Base-by-base conservation (phyloP, 2,113 vertebrate species). In the Xiphophorus maculatus region DNA sequence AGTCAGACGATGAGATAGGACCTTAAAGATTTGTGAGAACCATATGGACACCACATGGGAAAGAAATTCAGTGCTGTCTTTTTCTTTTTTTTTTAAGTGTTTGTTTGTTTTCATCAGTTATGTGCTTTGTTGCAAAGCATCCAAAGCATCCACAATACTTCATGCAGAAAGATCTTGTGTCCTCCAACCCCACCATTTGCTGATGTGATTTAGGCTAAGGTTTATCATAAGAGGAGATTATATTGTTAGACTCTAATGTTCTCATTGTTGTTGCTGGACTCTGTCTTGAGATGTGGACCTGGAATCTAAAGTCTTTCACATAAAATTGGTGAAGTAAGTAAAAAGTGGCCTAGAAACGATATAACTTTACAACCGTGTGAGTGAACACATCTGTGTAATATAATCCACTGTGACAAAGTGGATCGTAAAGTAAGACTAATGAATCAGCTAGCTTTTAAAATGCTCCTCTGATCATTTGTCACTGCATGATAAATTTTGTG, bases 11-110 rank as follows among this genome's bases (percentile, higher is more conserved):
- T 60, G 37, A 12, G 3, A 60, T 42, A 5, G 33, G 2, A 5
- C 30, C 73, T 81, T 48, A 64, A 12, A 64, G 72, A 37, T 79
- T 69, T 51, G 30, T 30, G 22, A 60, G 72, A 51, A 33, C 25
- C 8, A 48, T 35, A 35, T 35, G 25, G 42, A 27, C 63, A 5
- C 22, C 51, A 58, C 51, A 44, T 63, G 32, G 22, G n/a, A 22
- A 40, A 48, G 44, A 17, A 3, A 5, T 37, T 37, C 1, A 54
- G 44, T 32, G 19, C 11, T 2, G n/a, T 14, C 14, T 42, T 19
- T 30, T 22, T 30, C 1, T 28, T 28, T 12, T 28, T 9, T 54
- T 4, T 32, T 33, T 35, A 35, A 35, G 32, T 35, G 8, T 35
- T 58, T 28, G 27, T 37, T 37, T 37, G 35, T 37, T 37, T 37